phyloP scores from a whole-genome alignment of 2,888 invertebrate species.

The Timema cristinae region DNA sequence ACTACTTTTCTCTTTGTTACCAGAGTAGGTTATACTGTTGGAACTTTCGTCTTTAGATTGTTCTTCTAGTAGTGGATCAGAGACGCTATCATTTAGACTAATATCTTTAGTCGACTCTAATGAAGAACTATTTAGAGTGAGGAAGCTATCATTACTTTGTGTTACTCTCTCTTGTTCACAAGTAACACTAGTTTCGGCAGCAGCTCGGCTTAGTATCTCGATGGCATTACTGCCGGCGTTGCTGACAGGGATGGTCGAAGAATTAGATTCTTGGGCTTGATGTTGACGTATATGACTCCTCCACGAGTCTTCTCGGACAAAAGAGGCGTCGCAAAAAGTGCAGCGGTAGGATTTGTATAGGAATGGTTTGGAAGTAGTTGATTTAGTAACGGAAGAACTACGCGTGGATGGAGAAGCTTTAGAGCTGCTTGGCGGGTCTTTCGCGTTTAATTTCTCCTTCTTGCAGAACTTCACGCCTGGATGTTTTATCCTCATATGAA shows the following conservation, averaged over 20 bases:
- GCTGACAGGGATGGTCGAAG: background rate
- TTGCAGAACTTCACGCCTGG: constrained; percentile 32
- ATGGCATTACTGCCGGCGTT: background rate
- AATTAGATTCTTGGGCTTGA: constrained; percentile 12
- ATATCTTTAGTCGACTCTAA: too few species aligned
- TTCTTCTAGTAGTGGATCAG: too few species aligned
- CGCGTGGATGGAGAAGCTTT: constrained; percentile 4
- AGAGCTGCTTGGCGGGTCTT: constrained; percentile 7
- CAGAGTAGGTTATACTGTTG: too few species aligned
- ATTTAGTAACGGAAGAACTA: constrained; percentile 9
- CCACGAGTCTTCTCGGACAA: constrained; percentile 46
- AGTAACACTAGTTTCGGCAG: background rate
- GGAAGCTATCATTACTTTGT: too few species aligned
- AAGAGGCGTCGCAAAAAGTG: constrained; percentile 41
- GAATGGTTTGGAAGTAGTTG: constrained; percentile 28
- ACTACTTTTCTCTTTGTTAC: too few species aligned
- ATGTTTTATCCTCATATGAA: constrained; percentile 40
- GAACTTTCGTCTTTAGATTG: too few species aligned
- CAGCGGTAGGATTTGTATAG: constrained; percentile 41
- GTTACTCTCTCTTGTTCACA: too few species aligned
- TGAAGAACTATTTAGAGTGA: too few species aligned
- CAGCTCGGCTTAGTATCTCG: background rate
- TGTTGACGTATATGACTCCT: constrained; percentile 45
- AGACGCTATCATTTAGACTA: too few species aligned
- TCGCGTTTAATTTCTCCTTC: constrained; percentile 19